Conservation (phyloP, 2,797 vertebrate species). For the Acanthurus lineatus region DNA sequence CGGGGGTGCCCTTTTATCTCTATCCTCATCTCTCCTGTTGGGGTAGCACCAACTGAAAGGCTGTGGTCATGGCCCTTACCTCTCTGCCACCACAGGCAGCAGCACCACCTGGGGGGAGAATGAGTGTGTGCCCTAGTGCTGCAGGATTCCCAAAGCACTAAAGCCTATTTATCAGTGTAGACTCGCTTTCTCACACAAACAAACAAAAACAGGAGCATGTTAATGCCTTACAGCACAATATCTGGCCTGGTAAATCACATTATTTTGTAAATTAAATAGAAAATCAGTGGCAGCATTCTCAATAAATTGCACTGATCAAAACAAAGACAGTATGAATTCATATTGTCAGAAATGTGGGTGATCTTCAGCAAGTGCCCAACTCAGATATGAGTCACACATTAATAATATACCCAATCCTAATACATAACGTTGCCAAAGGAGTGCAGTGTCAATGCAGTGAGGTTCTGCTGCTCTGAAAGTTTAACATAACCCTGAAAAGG, state of each 20-base stretch:
- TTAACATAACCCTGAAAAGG: constrained; percentile 69
- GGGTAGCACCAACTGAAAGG: constrained; percentile 85
- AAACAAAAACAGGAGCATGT: constrained; percentile 6
- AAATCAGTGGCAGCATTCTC: neutral
- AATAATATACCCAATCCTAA: constrained; percentile 9
- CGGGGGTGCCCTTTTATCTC: constrained; percentile 82
- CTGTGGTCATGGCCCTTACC: constrained; percentile 79
- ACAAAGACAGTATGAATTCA: constrained; percentile 10
- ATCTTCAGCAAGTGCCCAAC: constrained; percentile 4
- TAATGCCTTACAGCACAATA: neutral
- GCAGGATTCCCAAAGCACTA: constrained; percentile 46
- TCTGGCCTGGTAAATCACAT: neutral
- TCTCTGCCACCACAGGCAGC: constrained; percentile 75
- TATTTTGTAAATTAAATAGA: neutral
- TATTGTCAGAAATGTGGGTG: neutral
- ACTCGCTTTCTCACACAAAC: constrained; percentile 27
- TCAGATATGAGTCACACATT: constrained; percentile 6
- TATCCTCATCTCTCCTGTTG: constrained; percentile 77
- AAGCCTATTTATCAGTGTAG: constrained; percentile 44
- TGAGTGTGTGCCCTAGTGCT: constrained; percentile 61
- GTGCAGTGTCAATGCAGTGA: constrained; percentile 22
- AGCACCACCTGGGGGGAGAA: constrained; percentile 78
- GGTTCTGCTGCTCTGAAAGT: constrained; percentile 27
- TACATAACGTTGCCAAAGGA: constrained; percentile 25
- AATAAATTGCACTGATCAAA: constrained; percentile 15